phyloP scores from a whole-genome alignment of 2,113 vertebrate species.

The Pipa parva region DNA sequence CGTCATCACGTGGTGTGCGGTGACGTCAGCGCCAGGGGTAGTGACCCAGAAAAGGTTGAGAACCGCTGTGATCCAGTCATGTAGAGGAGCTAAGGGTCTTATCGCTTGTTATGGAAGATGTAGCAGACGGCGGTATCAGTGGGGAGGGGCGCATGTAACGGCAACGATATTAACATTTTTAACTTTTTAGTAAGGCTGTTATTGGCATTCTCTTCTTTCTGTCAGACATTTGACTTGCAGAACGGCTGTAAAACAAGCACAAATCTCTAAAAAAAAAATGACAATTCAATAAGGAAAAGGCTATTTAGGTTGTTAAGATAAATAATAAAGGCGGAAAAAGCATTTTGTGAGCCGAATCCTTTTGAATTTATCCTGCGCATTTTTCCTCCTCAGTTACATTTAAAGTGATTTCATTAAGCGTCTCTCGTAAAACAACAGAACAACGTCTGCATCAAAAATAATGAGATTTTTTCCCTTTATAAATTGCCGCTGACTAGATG shows the following conservation, averaged over 20 bases:
- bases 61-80: no score
- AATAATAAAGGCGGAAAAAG: neutral
- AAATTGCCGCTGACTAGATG: no score
- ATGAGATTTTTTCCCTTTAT: no score
- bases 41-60: no score
- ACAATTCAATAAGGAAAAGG: neutral
- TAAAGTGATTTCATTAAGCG: neutral
- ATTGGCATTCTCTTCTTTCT: neutral
- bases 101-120: no score
- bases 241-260: constrained; percentile 1
- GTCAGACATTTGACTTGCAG: neutral
- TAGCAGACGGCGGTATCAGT: no score
- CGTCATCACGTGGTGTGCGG: neutral
- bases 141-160: no score
- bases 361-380: neutral
- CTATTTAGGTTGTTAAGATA: neutral
- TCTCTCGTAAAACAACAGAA: neutral
- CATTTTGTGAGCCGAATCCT: neutral
- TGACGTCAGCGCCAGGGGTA: neutral
- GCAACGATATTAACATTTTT: no score
- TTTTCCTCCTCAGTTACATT: neutral
- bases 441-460: no score
- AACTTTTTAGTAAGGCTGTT: neutral
- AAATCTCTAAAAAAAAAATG: neutral
- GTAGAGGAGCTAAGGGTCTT: neutral